phyloP scores from a whole-genome alignment of 2,888 invertebrate genomes.

The Acrobasis repandana region DNA sequence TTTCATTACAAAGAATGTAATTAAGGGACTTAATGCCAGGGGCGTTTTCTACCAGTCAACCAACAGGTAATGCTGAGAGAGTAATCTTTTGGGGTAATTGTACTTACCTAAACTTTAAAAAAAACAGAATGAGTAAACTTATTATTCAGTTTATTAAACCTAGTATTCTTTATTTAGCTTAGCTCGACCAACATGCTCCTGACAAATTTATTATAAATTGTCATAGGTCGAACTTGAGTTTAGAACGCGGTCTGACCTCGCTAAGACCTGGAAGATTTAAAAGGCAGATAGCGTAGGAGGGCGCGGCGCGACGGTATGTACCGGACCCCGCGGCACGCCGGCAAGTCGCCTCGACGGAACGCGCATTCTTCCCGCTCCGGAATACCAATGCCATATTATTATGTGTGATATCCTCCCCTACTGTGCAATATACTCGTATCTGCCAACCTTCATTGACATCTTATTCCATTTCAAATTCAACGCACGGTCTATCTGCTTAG shows the following conservation, averaged over 20 bases:
- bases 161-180: no score
- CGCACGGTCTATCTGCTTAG: slow-evolving; percentile 53
- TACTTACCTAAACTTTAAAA: no score
- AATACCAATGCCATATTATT: slow-evolving; percentile 79
- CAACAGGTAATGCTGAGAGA: no score
- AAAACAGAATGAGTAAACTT: no score
- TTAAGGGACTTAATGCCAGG: no score
- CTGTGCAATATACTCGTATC: slow-evolving; percentile 57
- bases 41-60: no score
- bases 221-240: no score
- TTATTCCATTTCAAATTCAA: slow-evolving; percentile 56
- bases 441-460: slow-evolving; percentile 57
- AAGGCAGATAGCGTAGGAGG: neutral
- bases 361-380: slow-evolving; percentile 73
- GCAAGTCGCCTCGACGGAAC: slow-evolving; percentile 67
- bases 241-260: neutral
- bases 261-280: neutral
- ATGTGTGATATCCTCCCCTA: slow-evolving; percentile 73
- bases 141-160: no score
- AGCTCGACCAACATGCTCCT: no score
- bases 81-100: no score
- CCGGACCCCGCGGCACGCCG: slow-evolving; percentile 48
- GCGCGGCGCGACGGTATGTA: slow-evolving; percentile 10
- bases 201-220: no score
- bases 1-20: no score